These are phyloP conservation scores for Patella ulyssiponensis DNA, from an alignment of 2,888 invertebrate genomes.

Conservation along the genomic window DNA sequence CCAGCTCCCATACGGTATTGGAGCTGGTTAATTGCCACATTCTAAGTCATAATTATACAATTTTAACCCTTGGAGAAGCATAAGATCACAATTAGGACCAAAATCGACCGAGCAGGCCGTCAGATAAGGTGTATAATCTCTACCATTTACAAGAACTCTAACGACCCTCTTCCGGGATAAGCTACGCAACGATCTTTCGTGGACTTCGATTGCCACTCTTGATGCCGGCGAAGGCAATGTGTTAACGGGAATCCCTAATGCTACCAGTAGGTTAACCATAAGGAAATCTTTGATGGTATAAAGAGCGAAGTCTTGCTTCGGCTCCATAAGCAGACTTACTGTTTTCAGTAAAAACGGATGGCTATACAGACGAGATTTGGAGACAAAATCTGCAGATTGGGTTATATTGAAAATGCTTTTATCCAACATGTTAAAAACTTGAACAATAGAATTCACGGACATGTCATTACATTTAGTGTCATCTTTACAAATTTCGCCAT, in stretches of 20 bases:
- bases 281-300: constrained; percentile 15
- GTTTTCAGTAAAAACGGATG: constrained; percentile 14
- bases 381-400: constrained; percentile 14
- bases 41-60: neutral
- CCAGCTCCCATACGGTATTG: too few relatives aligned
- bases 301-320: neutral
- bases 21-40: neutral
- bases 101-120: neutral
- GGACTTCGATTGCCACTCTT: constrained; percentile 20
- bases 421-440: constrained; percentile 27
- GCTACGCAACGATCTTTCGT: neutral
- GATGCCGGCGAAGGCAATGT: constrained; percentile 9
- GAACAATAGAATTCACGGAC: neutral
- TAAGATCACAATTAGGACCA: neutral
- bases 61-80: neutral
- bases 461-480: neutral
- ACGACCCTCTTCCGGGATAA: neutral
- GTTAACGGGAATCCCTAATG: constrained; percentile 9
- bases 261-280: constrained; percentile 12
- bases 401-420: constrained; percentile 18
- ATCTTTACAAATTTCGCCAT: neutral
- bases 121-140: constrained; percentile 14
- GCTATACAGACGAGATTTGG: constrained; percentile 19
- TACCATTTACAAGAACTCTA: constrained; percentile 14
- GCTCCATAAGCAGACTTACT: constrained; percentile 11